These are phyloP conservation scores for Phrixothrix hirtus DNA, from an alignment of 2,888 invertebrate genomes.

Conservation along the genomic window DNA sequence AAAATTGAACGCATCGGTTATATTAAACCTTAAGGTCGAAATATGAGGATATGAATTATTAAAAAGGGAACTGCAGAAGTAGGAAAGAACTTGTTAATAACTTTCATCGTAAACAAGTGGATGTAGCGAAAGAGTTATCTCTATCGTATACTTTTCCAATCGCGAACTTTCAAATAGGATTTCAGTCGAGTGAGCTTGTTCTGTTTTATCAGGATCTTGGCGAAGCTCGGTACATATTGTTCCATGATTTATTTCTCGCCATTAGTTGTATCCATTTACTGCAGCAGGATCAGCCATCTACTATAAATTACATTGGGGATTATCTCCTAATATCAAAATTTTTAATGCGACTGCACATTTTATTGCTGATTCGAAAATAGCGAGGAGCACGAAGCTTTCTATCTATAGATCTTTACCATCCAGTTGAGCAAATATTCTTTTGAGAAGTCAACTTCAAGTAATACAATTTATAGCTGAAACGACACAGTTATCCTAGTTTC, in stretches of 20 bases:
- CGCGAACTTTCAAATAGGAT: conserved; percentile 43
- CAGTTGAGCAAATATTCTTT: conserved; percentile 2
- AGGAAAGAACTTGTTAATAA: conserved; percentile 28
- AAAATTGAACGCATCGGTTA: conserved; percentile 19
- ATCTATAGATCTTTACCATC: conserved; percentile 11
- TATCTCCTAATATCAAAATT: conserved; percentile 30
- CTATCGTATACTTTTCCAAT: conserved; percentile 39
- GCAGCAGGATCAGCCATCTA: conserved; percentile 38
- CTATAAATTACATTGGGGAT: conserved; percentile 39
- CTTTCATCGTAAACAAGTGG: conserved; percentile 30
- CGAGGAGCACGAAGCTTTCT: conserved; percentile 8
- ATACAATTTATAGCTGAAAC: conserved; percentile 19
- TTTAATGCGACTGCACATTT: conserved; percentile 29
- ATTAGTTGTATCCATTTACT: conserved; percentile 48
- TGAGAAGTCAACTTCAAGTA: conserved; percentile 4
- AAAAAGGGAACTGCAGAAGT: conserved; percentile 19
- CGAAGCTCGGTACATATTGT: conserved; percentile 43
- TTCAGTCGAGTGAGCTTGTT: conserved; percentile 40
- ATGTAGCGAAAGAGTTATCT: conserved; percentile 30
- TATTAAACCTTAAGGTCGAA: conserved; percentile 14
- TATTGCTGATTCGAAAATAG: conserved; percentile 28
- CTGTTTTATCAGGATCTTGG: conserved; percentile 43
- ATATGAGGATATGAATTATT: conserved; percentile 24
- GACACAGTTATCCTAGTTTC: conserved; percentile 19
- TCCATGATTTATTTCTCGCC: conserved; percentile 47